Evolutionary conservation across 2,888 invertebrate genomes (phyloP), one percentile per base, ranked within the genome.

Genomic region (Hyposoter didymator): DNA sequence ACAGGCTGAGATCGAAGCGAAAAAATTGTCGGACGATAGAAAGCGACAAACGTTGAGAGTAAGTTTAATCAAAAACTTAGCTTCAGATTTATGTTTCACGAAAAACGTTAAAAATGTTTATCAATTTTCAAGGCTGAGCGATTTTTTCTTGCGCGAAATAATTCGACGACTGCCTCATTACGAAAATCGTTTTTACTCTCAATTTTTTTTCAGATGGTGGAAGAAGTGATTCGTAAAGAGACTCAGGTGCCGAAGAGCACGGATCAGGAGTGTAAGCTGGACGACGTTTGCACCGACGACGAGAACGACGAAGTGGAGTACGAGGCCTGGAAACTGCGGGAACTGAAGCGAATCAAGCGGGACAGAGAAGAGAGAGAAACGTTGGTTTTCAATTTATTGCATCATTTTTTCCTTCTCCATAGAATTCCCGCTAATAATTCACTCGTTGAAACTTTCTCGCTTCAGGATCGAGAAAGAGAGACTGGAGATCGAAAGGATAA

Each of bases 221-320:
- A 99, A 94, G 98, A 98, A 82, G 97, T 97, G 66, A 97, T 98
- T 17, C 95, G 97, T 69, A 97, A 98, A 87, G 99, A 99, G 93
- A 95, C 97, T 87, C 95, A 95, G 88, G 95, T 89, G 1, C 86
- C 90, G 14, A 91, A 91, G 49, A 89, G 83, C 62, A 95, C 95
- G 82, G 96, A 97, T 91, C 96, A 96, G 90, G 97, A 97, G 94
- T 96, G 97, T 2, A 96, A 96, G 89, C 95, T 98, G 5, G 96
- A 97, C 87, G 97, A 98, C 92, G 97, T 98, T 1, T 97, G 97
- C 91, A 98, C 98, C 0, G 98, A 98, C 88, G 99, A 99, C 92
- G 99, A 99, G 92, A 98, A 98, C 91, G 98, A 99, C 90, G 99
- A 99, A 93, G 96, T 98, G 10, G 99, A 98, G 91, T 99, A 99